Evolutionary conservation across 2,113 vertebrate genomes (phyloP).

Genomic region (Mugil cephalus): DNA sequence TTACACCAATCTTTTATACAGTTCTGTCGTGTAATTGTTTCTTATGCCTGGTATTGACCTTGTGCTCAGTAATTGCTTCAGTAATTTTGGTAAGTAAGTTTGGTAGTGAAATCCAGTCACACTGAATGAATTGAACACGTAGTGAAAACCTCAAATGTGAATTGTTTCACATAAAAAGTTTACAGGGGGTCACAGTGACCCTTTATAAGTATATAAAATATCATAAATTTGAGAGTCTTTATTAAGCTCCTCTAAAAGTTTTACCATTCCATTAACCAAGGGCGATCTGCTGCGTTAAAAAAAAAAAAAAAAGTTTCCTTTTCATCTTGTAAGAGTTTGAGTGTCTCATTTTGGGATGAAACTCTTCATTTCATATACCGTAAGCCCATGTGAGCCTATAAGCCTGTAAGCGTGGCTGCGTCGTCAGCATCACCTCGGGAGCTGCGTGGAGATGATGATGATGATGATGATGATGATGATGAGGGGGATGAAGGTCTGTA

Average conservation of each 20-base stretch:
- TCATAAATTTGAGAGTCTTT: slow-evolving; percentile 40
- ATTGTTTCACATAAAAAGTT: slow-evolving; percentile 16
- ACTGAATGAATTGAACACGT: background rate
- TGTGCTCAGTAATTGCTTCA: background rate
- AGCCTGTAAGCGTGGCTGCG: slow-evolving; percentile 54
- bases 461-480: background rate
- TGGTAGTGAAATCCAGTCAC: background rate
- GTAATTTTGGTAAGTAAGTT: no score
- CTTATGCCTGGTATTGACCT: no score
- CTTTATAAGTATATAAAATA: slow-evolving; percentile 13
- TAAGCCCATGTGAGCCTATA: slow-evolving; percentile 24
- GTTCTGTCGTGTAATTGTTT: background rate
- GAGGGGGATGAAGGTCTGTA: slow-evolving; percentile 26
- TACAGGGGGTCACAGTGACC: slow-evolving; percentile 15
- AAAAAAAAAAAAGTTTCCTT: slow-evolving; percentile 36
- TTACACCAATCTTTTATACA: background rate
- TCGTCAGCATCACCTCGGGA: slow-evolving; percentile 55
- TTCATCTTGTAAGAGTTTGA: slow-evolving; percentile 1
- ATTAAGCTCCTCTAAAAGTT: slow-evolving; percentile 22
- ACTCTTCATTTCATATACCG: slow-evolving; percentile 25
- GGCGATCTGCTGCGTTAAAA: background rate
- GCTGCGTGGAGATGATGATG: slow-evolving; percentile 13
- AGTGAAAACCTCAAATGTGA: background rate
- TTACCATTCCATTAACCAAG: slow-evolving; percentile 46
- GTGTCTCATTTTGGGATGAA: slow-evolving; percentile 42